Evolutionary conservation across 2,888 invertebrate species (phyloP), one percentile per base, ranked within the genome.

Genomic region (Dastarcus helophoroides): DNA sequence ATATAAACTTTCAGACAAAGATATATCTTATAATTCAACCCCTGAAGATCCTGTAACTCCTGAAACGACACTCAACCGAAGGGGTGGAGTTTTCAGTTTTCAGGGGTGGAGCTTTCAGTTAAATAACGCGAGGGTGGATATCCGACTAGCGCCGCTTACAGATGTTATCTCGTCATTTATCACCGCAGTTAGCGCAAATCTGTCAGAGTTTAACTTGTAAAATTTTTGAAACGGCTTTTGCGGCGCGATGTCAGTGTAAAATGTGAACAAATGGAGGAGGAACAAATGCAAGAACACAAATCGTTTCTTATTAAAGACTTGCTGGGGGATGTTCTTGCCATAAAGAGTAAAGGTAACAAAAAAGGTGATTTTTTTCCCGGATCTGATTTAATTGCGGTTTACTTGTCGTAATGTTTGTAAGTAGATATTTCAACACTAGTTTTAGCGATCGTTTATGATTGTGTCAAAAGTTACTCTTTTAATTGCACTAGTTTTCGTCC

Each of bases 301-400:
- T 88, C 86, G 6, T 88, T 88, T 60, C 63, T 88, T 38, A 88
- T 88, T 43, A 76, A 79, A 52, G 86, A 88, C 58, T 69, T 88
- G 25, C 69, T 88, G 30, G 81, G 86, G 8, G 86, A 88, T 51
- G 78, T 80, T 38, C 56, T 80, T 43, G 58, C 37, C 15, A 37
- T 31, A 33, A 35, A 32, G 4, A 37, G 36, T 31, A 40, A 40
- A 40, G 43, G 43, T 43, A 40, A 37, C n/a, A n/a, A n/a, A n/a
- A n/a, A n/a, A n/a, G n/a, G n/a, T n/a, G n/a, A n/a, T n/a, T n/a
- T n/a, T n/a, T n/a, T n/a, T n/a, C n/a, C n/a, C n/a, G n/a, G n/a
- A n/a, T n/a, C n/a, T n/a, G n/a, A n/a, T n/a, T n/a, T n/a, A n/a
- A n/a, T n/a, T n/a, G n/a, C n/a, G n/a, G n/a, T n/a, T n/a, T n/a